Base-by-base conservation (phyloP, 2,113 vertebrate genomes). In the Xyrauchen texanus region DNA sequence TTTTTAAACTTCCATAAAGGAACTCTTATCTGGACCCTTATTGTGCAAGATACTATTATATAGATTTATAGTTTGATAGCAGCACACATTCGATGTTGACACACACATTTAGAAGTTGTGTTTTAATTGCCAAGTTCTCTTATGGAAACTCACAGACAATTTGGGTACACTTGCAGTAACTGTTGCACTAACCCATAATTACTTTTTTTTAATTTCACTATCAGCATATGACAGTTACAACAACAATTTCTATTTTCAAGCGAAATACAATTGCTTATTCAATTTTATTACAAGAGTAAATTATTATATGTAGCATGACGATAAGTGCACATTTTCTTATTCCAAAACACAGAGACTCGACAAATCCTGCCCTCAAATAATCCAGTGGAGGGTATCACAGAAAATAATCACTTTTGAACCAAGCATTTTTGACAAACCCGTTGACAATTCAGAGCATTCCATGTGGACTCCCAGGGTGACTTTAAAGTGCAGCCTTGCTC, bases 401-500 rank as follows among this genome's bases (percentile, higher is more conserved):
- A 55, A 64, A 61, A 79, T 16, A 71, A 71, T 46, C 6, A 21
- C 61, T 47, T 79, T 12, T 65, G 51, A 65, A 79, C 70, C 60
- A 79, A 1, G 58, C 67, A 8, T 44, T 57, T 57, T 15, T 12
- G 62, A 66, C 70, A n/a, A n/a, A 65, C 70, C 51, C 57, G 10
- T 64, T 53, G 51, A 65, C 71, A 45, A 68, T 53, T 74, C n/a
- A 15, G 13, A 64, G 49, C 60, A 44, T 68, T 65, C 45, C 76
- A 68, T 13, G 12, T 46, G 42, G 46, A 6, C 63, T 68, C 76
- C 81, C 81, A 45, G 15, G 64, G 70, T 82, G 70, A 75, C 76
- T 63, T 57, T 68, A 60, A 79, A 81, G 53, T 75, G 64, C 69
- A 63, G 73, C 9, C 49, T 62, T 55, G 66, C 42, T 63, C 58